These are phyloP conservation scores for Calliopum simillimum DNA, from an alignment of 2,888 invertebrate genomes.

Conservation along the genomic window DNA sequence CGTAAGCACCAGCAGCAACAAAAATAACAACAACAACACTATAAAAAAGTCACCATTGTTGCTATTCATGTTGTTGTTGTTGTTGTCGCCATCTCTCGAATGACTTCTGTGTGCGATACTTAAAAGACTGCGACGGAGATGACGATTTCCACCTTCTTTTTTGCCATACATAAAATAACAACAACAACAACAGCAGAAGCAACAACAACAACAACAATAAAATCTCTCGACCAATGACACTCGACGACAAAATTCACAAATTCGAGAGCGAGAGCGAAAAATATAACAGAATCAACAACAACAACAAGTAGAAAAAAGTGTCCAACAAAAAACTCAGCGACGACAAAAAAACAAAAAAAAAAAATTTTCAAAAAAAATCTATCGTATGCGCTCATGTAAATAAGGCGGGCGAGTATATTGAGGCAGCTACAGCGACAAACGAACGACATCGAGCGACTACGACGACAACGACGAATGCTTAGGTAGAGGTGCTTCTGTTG, in stretches of 20 bases:
- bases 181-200: slow-evolving; percentile 8
- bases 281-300: not conserved
- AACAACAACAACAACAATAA: slow-evolving; percentile 26
- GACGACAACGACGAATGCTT: slow-evolving; percentile 9
- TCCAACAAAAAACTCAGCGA: slow-evolving; percentile 34
- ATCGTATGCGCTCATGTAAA: slow-evolving; percentile 18
- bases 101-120: slow-evolving; percentile 3
- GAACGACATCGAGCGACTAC: slow-evolving; percentile 9
- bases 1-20: slow-evolving; percentile 15
- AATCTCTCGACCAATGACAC: slow-evolving; percentile 64
- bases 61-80: not conserved
- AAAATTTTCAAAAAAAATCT: slow-evolving; percentile 19
- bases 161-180: not conserved
- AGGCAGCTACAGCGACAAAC: slow-evolving; percentile 2
- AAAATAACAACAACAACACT: slow-evolving; percentile 9
- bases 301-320: slow-evolving; percentile 6
- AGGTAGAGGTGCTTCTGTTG: not conserved
- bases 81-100: slow-evolving; percentile 49
- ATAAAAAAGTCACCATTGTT: too few species aligned
- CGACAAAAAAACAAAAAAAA: slow-evolving; percentile 38
- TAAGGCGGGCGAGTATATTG: too few species aligned
- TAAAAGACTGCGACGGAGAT: slow-evolving; percentile 34
- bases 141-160: slow-evolving; percentile 30
- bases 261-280: slow-evolving; percentile 46
- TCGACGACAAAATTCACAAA: slow-evolving; percentile 64